Evolutionary conservation across 2,888 invertebrate species (phyloP), one percentile per base, ranked within the genome.

Genomic region (Agriopis aurantiaria): DNA sequence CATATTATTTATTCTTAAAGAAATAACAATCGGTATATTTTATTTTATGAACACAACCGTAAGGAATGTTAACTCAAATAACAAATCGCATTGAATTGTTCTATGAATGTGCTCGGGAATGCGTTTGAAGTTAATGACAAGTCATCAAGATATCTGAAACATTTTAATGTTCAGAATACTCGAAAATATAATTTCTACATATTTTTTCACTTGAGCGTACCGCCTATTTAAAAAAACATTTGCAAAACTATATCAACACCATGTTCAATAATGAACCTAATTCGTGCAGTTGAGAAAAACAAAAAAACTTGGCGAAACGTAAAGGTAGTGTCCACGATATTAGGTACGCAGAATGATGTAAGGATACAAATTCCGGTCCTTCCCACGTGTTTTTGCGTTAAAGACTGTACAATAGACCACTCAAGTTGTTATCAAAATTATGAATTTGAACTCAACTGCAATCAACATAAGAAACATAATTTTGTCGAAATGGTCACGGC

Each of bases 291-390:
- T 60, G 51, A 56, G 12, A n/a, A 11, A 49, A 4, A 43, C 8
- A 43, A 33, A 51, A n/a, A 0, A 8, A 58, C 14, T 52, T 58
- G 58, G 0, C 8, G 6, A 48, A 48, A 55, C 41, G 55, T 46
- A 59, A 60, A 41, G 23, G 33, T 62, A 11, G 46, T 40, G 52
- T 68, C 33, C 41, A 33, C 11, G 23, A 53, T 33, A 46, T 57
- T 59, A n/a, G n/a, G n/a, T n/a, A 53, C 64, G 57, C 63, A 23
- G 17, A 23, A 23, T 58, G 67, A 71, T 65, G 68, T 69, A 84
- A 85, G 83, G 83, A 86, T 78, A 76, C 74, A 63, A 68, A 82
- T 81, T 82, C 85, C 82, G 80, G 85, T 86, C 75, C 87, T 76
- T 74, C 87, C 88, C 85, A 88, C 88, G 80, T 86, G 84, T 80